These are phyloP conservation scores for Aplidium turbinatum DNA, from an alignment of 23 tunicate genomes.

Conservation along the genomic window DNA sequence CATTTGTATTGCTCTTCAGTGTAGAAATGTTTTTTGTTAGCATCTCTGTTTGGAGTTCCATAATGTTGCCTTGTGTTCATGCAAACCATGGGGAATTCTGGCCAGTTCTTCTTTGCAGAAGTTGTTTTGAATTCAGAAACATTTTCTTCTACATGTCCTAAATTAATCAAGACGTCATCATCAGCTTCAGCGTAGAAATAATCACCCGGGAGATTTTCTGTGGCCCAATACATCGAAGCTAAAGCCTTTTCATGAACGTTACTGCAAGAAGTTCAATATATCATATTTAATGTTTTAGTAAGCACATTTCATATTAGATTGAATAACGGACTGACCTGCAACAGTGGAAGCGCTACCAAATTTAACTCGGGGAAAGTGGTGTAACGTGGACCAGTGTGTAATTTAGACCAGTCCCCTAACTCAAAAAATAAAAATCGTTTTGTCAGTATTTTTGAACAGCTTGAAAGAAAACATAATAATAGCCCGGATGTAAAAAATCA, in stretches of 20 bases:
- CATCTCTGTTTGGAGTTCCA: neutral
- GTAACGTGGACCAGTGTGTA: too few species aligned
- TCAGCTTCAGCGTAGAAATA: constrained; percentile 16
- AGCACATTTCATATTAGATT: too few species aligned
- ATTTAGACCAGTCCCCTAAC: too few species aligned
- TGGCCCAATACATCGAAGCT: constrained; percentile 22
- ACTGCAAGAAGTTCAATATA: too few species aligned
- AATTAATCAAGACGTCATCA: constrained; percentile 18
- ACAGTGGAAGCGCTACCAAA: too few species aligned
- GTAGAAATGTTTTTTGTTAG: neutral
- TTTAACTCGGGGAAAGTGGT: too few species aligned
- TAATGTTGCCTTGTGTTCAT: neutral
- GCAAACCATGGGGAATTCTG: constrained; percentile 15
- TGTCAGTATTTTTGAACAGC: too few species aligned
- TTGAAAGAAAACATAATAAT: too few species aligned
- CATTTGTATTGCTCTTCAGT: neutral
- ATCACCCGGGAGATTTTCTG: neutral
- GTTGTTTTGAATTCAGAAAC: neutral
- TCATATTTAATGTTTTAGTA: too few species aligned
- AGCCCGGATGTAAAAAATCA: too few species aligned
- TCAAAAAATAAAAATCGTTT: too few species aligned
- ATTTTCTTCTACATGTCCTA: neutral
- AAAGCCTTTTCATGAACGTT: constrained; percentile 14
- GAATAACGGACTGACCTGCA: too few species aligned
- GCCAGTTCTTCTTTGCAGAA: neutral